phyloP scores from a whole-genome alignment of 1,140 invertebrate species.

The Drosophila mayri region DNA sequence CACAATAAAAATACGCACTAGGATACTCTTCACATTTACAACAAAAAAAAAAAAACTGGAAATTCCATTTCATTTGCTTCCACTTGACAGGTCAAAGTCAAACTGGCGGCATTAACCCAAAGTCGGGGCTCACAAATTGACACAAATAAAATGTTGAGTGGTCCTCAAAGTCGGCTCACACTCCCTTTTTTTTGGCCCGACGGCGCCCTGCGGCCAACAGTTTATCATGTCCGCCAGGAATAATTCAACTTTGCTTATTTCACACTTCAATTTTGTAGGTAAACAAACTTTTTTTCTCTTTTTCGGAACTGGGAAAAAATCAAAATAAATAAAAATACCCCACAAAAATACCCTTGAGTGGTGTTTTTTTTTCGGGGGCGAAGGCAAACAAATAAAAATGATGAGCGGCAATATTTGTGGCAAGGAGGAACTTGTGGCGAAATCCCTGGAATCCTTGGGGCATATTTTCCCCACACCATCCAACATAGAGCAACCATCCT shows the following conservation, averaged over 20 bases:
- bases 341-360: conserved; percentile 43
- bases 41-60: background rate
- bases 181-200: background rate
- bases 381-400: conserved; percentile 83
- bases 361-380: conserved; percentile 21
- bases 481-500: background rate
- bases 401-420: conserved; percentile 77
- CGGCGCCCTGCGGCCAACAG: conserved; percentile 55
- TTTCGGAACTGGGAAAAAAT: conserved; percentile 5
- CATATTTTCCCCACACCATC: conserved; percentile 49
- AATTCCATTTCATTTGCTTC: conserved; percentile 55
- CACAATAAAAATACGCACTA: background rate
- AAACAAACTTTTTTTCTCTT: conserved; percentile 65
- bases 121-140: conserved; percentile 76
- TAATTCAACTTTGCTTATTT: conserved; percentile 84
- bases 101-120: conserved; percentile 52
- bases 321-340: conserved; percentile 45
- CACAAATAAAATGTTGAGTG: conserved; percentile 76
- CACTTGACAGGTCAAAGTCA: conserved; percentile 49
- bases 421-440: conserved; percentile 33
- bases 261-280: conserved; percentile 83
- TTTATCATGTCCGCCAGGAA: conserved; percentile 84
- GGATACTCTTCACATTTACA: background rate
- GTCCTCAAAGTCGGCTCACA: conserved; percentile 9
- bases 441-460: conserved; percentile 67